These are phyloP conservation scores for Luehdorfia chinensis DNA, from an alignment of 1,140 invertebrate species.

Conservation along the genomic window DNA sequence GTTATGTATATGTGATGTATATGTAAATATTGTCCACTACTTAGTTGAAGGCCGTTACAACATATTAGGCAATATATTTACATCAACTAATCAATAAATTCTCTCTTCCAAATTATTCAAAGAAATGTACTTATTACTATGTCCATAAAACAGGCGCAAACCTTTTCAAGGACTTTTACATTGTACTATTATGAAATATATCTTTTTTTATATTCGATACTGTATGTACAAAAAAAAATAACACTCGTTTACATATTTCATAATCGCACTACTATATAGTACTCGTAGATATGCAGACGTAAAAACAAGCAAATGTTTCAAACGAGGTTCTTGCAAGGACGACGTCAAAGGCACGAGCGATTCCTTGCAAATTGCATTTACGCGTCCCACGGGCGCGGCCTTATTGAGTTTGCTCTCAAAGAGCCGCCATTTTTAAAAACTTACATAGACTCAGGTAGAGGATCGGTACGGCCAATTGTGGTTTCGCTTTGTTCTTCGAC, in stretches of 20 bases:
- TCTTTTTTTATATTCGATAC: no score
- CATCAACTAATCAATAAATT: no score
- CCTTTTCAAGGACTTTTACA: no score
- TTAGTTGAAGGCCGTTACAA: no score
- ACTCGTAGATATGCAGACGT: neutral
- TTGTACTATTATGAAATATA: no score
- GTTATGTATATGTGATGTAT: no score
- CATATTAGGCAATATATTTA: no score
- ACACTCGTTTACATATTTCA: no score
- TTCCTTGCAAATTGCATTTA: conserved; percentile 70
- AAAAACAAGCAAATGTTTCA: conserved; percentile 59
- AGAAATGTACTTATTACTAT: conserved; percentile 14
- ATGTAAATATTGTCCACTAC: no score
- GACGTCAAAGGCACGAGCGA: conserved; percentile 68
- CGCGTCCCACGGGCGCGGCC: conserved; percentile 66
- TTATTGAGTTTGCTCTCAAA: conserved; percentile 73
- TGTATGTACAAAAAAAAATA: no score
- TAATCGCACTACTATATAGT: no score
- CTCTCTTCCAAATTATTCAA: conserved; percentile 30
- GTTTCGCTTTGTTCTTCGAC: conserved; percentile 68
- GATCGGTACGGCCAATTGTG: conserved; percentile 65
- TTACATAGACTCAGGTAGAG: conserved; percentile 68
- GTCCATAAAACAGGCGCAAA: no score
- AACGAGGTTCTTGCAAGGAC: conserved; percentile 40
- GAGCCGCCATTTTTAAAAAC: conserved; percentile 73